phyloP scores from a whole-genome alignment of 2,113 vertebrate species.

The Alligator mississippiensis region DNA sequence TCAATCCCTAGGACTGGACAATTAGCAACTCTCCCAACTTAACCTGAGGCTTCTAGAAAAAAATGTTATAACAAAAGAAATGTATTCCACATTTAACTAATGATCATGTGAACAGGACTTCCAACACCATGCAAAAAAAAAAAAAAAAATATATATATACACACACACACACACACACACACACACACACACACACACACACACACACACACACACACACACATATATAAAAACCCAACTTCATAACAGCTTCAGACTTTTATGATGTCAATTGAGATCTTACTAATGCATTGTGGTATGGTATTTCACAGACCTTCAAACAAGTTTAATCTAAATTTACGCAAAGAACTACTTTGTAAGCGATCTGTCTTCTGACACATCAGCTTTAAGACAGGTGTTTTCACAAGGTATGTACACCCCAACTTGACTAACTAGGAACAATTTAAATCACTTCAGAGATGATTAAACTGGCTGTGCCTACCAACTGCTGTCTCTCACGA shows the following conservation, averaged over 20 bases:
- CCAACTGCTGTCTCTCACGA: background rate
- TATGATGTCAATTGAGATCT: background rate
- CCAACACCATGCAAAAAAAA: background rate
- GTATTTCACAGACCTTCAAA: background rate
- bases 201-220: no score
- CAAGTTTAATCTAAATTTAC: background rate
- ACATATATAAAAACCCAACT: no score
- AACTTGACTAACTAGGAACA: background rate
- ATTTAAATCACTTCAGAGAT: background rate
- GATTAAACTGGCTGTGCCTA: background rate
- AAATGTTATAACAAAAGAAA: background rate
- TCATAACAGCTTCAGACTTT: no score
- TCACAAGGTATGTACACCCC: rapidly evolving
- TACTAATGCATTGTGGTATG: background rate
- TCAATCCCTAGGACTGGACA: background rate
- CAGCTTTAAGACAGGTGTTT: background rate
- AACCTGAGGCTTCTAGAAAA: background rate
- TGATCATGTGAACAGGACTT: background rate
- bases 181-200: no score
- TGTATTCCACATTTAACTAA: background rate
- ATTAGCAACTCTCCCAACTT: background rate
- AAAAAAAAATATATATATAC: no score
- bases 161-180: no score
- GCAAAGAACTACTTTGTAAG: background rate
- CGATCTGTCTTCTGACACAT: background rate